A percentile compares a stretch with the other conserved stretches of the same genome.
Conservation (phyloP, 2,888 invertebrate species). For the Cheilosia vernalis region DNA sequence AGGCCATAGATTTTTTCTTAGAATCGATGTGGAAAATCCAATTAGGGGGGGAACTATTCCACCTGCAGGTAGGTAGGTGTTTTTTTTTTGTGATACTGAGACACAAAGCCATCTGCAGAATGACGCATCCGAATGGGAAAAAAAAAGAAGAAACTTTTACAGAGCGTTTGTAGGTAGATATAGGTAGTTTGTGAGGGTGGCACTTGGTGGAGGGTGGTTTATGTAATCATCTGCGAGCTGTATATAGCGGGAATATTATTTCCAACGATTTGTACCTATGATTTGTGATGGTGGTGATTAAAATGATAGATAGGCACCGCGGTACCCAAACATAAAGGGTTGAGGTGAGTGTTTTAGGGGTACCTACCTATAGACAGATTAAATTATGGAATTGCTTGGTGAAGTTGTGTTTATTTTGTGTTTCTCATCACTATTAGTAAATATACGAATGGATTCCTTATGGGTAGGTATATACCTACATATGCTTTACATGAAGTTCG, state of each 20-base stretch:
- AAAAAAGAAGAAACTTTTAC: constrained; percentile 62
- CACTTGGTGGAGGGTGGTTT: constrained; percentile 61
- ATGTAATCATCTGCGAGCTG: constrained; percentile 70
- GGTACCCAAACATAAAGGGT: neutral
- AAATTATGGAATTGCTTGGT: neutral
- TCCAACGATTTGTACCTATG: constrained; percentile 9
- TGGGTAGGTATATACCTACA: too few relatives aligned
- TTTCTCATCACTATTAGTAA: neutral
- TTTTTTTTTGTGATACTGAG: constrained; percentile 64
- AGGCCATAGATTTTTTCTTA: constrained; percentile 75
- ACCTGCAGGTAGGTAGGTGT: constrained; percentile 49
- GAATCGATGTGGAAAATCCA: constrained; percentile 75
- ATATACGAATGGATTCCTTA: too few relatives aligned
- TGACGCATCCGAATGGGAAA: constrained; percentile 71
- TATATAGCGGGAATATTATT: constrained; percentile 20
- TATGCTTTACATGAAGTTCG: too few relatives aligned
- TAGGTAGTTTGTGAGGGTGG: constrained; percentile 66
- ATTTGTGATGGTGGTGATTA: constrained; percentile 21
- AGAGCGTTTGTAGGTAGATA: constrained; percentile 11
- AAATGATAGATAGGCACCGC: constrained; percentile 8
- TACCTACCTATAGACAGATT: neutral
- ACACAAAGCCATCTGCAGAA: constrained; percentile 75
- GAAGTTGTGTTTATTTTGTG: neutral
- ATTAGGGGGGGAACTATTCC: constrained; percentile 73
- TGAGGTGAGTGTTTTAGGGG: neutral